These are phyloP conservation scores for Hofmannophila pseudospretella DNA, from an alignment of 2,888 invertebrate genomes.

Conservation along the genomic window DNA sequence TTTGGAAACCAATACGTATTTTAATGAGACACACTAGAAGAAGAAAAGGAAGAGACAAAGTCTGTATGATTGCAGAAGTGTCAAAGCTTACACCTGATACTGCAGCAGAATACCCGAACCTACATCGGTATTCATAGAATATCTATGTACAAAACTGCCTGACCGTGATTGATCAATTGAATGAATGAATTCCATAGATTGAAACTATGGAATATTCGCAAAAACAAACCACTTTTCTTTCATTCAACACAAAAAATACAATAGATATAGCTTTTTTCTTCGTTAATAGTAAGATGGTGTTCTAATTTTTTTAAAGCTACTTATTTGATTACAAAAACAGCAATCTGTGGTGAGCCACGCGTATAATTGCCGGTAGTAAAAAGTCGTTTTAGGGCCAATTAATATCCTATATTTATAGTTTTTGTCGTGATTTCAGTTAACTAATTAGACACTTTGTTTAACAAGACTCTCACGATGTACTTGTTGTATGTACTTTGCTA, in stretches of 20 bases:
- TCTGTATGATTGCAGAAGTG: too few species aligned
- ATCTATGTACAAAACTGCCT: too few species aligned
- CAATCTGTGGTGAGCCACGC: constrained; percentile 60
- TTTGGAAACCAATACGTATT: too few species aligned
- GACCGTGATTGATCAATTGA: too few species aligned
- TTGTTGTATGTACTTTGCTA: too few species aligned
- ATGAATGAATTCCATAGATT: too few species aligned
- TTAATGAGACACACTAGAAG: too few species aligned
- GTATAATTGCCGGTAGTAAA: constrained; percentile 60
- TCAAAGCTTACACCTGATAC: too few species aligned
- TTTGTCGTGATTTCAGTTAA: constrained; percentile 27
- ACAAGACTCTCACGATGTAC: constrained; percentile 17
- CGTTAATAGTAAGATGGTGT: constrained; percentile 2
- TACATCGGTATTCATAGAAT: too few species aligned
- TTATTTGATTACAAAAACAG: constrained; percentile 14
- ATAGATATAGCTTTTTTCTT: constrained; percentile 3
- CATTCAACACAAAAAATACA: constrained; percentile 3
- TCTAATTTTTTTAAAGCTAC: constrained; percentile 9
- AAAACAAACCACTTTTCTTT: constrained; percentile 2
- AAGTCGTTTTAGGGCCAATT: constrained; percentile 44
- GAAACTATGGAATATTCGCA: too few species aligned
- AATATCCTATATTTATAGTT: constrained; percentile 7
- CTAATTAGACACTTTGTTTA: constrained; percentile 26
- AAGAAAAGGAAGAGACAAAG: too few species aligned
- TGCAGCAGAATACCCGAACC: too few species aligned